Evolutionary conservation across 2,113 vertebrate species (phyloP).

Genomic region (Serinus canaria): DNA sequence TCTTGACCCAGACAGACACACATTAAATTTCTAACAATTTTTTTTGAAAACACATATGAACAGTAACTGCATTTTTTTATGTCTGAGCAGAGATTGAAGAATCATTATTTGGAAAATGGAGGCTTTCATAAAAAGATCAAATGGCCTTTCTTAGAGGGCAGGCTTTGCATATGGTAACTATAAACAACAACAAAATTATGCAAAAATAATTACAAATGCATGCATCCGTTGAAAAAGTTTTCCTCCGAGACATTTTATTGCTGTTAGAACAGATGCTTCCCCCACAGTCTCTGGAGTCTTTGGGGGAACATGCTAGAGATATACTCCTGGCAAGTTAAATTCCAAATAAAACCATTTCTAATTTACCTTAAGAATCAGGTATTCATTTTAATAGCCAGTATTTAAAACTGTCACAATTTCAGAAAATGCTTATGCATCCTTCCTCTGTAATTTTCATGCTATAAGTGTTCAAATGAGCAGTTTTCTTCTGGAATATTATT

Average conservation of each 20-base stretch:
- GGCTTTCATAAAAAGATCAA: neutral
- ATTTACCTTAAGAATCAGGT: neutral
- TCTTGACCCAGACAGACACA: neutral
- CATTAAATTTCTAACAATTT: neutral
- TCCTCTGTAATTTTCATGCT: neutral
- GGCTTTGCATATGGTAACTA: slow-evolving; percentile 1
- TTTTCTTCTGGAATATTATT: neutral
- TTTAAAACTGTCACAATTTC: neutral
- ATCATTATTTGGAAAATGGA: neutral
- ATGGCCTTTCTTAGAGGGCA: neutral
- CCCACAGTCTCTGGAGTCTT: slow-evolving; percentile 35
- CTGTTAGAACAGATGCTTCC: slow-evolving; percentile 60
- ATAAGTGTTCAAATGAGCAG: neutral
- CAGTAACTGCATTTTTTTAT: neutral
- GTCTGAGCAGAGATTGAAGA: neutral
- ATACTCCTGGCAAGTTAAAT: neutral
- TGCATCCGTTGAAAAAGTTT: slow-evolving; percentile 62
- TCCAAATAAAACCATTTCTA: neutral
- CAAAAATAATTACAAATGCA: slow-evolving; percentile 47
- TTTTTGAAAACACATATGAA: neutral
- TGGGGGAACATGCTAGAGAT: slow-evolving; percentile 2
- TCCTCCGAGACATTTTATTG: slow-evolving; percentile 47
- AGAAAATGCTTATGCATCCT: neutral
- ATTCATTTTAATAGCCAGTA: neutral
- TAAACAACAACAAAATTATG: slow-evolving; percentile 30